Conservation (phyloP, 2,113 vertebrate genomes). For the Genyomyrus donnyi region DNA sequence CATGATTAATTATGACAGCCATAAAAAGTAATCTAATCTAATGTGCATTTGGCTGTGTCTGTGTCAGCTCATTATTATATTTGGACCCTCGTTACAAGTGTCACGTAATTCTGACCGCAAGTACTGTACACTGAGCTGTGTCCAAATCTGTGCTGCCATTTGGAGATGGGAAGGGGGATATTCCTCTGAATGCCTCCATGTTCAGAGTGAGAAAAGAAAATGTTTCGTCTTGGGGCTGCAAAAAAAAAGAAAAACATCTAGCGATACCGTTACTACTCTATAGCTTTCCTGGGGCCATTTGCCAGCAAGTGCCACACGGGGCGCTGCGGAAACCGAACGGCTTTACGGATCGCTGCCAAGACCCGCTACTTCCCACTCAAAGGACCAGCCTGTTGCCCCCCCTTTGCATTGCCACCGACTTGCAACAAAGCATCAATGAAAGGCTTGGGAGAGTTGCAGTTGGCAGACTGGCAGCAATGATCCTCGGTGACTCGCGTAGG, state of each 20-base stretch:
- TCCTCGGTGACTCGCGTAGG: not conserved
- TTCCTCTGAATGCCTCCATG: not conserved
- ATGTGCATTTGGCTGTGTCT: not conserved
- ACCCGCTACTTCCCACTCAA: not conserved
- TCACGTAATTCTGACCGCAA: not conserved
- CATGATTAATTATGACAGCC: not conserved
- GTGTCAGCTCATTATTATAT: not conserved
- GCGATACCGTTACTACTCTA: not conserved
- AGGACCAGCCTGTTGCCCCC: not conserved
- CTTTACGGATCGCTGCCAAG: not conserved
- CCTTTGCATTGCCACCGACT: not conserved
- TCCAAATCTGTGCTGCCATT: not conserved
- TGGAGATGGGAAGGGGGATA: not conserved
- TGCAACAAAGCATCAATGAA: slow-evolving; percentile 5
- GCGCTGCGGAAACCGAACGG: not conserved
- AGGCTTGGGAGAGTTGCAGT: not conserved
- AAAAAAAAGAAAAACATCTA: not conserved
- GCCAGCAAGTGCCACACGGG: not conserved
- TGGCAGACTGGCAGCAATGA: not conserved
- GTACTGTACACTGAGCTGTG: not conserved
- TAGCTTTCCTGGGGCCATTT: not conserved
- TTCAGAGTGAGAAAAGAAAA: not conserved
- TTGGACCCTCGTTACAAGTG: not conserved
- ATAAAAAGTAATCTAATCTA: slow-evolving; percentile 1
- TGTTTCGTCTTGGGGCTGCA: not conserved